phyloP scores from a whole-genome alignment of 2,113 vertebrate genomes.

The Microcebus murinus region DNA sequence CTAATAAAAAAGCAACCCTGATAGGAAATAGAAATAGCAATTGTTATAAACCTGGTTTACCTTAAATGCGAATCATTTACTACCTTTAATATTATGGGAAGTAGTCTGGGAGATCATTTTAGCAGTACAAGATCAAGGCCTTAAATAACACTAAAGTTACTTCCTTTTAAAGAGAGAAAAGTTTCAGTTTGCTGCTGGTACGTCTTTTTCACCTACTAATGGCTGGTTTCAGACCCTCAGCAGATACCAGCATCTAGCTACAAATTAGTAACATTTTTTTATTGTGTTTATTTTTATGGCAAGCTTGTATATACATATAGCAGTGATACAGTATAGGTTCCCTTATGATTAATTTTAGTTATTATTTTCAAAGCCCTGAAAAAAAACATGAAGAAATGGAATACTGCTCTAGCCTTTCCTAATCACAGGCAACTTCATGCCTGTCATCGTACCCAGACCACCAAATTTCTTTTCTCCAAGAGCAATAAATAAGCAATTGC shows the following conservation, averaged over 20 bases:
- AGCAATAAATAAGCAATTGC: slow-evolving; percentile 28
- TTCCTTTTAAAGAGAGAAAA: slow-evolving; percentile 39
- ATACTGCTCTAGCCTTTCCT: background rate
- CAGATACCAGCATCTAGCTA: background rate
- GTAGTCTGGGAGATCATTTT: background rate
- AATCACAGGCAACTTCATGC: background rate
- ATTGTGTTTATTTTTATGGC: slow-evolving; percentile 16
- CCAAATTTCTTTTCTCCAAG: background rate
- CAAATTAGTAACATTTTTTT: background rate
- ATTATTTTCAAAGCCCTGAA: background rate
- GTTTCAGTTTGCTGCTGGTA: background rate
- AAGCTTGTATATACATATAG: background rate
- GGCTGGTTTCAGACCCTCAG: background rate
- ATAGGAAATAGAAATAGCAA: background rate
- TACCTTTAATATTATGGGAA: slow-evolving; percentile 15
- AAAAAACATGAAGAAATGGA: background rate
- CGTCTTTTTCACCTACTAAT: background rate
- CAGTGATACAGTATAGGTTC: background rate
- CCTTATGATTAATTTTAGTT: slow-evolving; percentile 34
- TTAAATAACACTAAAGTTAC: background rate
- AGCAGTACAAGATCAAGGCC: background rate
- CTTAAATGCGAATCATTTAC: slow-evolving; percentile 5
- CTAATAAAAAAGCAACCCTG: background rate
- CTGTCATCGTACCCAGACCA: background rate
- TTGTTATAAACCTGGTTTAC: background rate